Evolutionary conservation across 2,888 invertebrate species (phyloP), one percentile per base, ranked within the genome.

Genomic region (Netelia virgata): DNA sequence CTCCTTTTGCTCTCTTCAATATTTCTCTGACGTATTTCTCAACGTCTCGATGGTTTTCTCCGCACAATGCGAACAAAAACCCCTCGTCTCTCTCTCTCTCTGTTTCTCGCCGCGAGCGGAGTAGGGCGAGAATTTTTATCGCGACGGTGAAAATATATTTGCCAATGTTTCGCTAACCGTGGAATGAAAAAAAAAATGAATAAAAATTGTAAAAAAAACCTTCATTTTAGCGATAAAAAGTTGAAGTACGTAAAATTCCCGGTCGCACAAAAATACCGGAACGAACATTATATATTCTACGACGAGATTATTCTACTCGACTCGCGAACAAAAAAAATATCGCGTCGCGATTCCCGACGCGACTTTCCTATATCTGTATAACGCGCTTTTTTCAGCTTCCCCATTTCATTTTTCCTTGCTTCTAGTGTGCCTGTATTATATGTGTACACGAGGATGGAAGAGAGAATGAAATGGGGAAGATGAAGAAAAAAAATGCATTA

Each of bases 401-500:
- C 36, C 36, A 36, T 36, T 36, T 36, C 36, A 36, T 36, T 36
- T 36, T 36, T 36, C 36, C 36, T 36, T 36, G 36, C 36, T 36
- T 36, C 8, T 36, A 36, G 36, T 36, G 36, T 6, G 36, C 36
- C 36, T 36, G 36, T 36, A 36, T 76, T 23, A 55, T 20, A 23
- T 41, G 41, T 68, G 57, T 43, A 55, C 57, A 20, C 20, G 36
- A 64, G n/a, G 43, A 76, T 16, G 36, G 28, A n/a, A 47, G 63
- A 55, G 70, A 63, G 63, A 11, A 68, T 61, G 69, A 74, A 61
- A 47, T 41, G 57, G 55, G 57, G 79, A 74, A 69, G 68, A 69
- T 63, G 55, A 69, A 59, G 70, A 72, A 75, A 79, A 82, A 87
- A 86, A 88, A 92, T 92, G 88, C 91, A 92, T 92, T 92, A 92